Evolutionary conservation across 2,113 vertebrate genomes (phyloP).

Genomic region (Pelobates fuscus): DNA sequence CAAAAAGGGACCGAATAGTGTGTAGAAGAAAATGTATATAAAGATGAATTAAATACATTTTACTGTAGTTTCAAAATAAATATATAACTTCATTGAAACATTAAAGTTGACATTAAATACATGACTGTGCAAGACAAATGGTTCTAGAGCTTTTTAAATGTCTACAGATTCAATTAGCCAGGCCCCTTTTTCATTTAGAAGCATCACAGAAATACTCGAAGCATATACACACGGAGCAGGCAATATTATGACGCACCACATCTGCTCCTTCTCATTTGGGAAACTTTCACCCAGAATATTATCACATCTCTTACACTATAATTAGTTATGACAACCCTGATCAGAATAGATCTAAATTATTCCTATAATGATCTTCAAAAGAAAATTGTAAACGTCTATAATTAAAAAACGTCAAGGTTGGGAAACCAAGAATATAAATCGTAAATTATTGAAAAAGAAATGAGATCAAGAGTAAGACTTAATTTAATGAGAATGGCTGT

Average conservation of each 20-base stretch:
- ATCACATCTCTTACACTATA: constrained; percentile 25
- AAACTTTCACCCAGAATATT: constrained; percentile 36
- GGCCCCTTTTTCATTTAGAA: background rate
- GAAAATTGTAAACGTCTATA: constrained; percentile 25
- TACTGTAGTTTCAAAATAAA: too few relatives aligned
- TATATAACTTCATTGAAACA: too few relatives aligned
- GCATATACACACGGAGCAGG: constrained; percentile 9
- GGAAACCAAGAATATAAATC: constrained; percentile 22
- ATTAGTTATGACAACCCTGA: constrained; percentile 41
- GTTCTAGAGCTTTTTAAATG: background rate
- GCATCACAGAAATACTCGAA: constrained; percentile 8
- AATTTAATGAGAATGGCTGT: constrained; percentile 2
- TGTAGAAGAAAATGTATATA: too few relatives aligned
- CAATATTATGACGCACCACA: constrained; percentile 28
- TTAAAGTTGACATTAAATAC: too few relatives aligned
- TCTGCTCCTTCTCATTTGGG: constrained; percentile 38
- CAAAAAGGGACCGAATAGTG: too few relatives aligned
- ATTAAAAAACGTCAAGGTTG: constrained; percentile 37
- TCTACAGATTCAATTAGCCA: background rate
- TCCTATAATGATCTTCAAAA: constrained; percentile 40
- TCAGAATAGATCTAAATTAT: constrained; percentile 44
- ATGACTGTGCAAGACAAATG: background rate
- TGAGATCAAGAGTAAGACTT: background rate
- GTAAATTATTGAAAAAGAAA: constrained; percentile 22
- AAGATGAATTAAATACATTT: too few relatives aligned